These are phyloP conservation scores for Leptopilina boulardi DNA, from an alignment of 1,140 invertebrate genomes.

Conservation along the genomic window DNA sequence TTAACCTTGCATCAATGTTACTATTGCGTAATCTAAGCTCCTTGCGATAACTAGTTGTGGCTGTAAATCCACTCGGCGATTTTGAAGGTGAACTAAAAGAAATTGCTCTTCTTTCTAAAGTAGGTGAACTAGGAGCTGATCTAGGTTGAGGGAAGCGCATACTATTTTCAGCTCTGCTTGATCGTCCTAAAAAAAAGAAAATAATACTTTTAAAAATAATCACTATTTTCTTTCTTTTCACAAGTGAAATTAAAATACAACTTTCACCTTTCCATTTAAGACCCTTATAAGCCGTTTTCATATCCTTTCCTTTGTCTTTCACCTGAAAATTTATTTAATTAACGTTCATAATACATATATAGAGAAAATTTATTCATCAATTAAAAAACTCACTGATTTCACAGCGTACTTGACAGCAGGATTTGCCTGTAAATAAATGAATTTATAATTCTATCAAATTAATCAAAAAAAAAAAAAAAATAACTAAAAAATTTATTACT, in stretches of 20 bases:
- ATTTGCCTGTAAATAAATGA: conserved; percentile 82
- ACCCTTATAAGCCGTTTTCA: conserved; percentile 85
- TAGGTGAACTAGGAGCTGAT: conserved; percentile 83
- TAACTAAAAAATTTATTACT: conserved; percentile 72
- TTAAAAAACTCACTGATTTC: conserved; percentile 84
- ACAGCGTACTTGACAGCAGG: conserved; percentile 88
- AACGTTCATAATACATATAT: too few species aligned
- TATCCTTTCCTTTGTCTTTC: conserved; percentile 85
- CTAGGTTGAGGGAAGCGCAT: conserved; percentile 75
- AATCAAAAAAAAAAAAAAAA: conserved; percentile 46
- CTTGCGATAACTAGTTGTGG: conserved; percentile 76
- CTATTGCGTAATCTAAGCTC: conserved; percentile 71
- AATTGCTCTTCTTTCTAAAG: conserved; percentile 75
- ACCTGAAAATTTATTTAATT: conserved; percentile 75
- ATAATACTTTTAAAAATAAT: conserved; percentile 37
- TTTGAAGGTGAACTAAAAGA: conserved; percentile 71
- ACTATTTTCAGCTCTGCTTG: conserved; percentile 68
- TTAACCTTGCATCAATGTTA: conserved; percentile 73
- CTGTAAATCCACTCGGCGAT: conserved; percentile 69
- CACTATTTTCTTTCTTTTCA: background rate
- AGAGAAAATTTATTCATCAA: too few species aligned
- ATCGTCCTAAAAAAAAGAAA: conserved; percentile 66
- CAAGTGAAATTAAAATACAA: conserved; percentile 35
- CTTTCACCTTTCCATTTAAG: conserved; percentile 80
- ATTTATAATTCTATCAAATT: background rate